Evolutionary conservation across 2,888 invertebrate genomes (phyloP).

Genomic region (Eupithecia pulchellata): DNA sequence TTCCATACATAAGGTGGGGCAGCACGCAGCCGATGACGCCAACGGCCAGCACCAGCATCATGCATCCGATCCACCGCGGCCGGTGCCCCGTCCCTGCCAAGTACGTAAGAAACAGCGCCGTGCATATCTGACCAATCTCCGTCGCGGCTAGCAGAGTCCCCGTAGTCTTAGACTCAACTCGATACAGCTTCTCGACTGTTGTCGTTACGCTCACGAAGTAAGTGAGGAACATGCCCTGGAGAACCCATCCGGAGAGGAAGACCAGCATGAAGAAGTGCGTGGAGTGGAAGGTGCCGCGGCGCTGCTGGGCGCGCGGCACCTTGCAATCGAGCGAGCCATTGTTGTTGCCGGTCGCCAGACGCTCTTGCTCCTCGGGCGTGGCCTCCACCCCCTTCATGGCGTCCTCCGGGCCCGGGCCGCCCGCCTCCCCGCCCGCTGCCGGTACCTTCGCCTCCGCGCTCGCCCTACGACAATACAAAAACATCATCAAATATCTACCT

Average conservation of each 20-base stretch:
- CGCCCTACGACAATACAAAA: slow-evolving; percentile 74
- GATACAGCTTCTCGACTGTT: slow-evolving; percentile 96
- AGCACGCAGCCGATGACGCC: slow-evolving; percentile 94
- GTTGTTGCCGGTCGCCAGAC: slow-evolving; percentile 82
- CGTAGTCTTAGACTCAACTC: slow-evolving; percentile 95
- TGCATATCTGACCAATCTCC: slow-evolving; percentile 96
- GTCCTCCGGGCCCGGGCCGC: slow-evolving; percentile 72
- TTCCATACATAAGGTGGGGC: slow-evolving; percentile 94
- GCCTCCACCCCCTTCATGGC: slow-evolving; percentile 82
- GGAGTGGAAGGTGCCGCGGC: slow-evolving; percentile 91
- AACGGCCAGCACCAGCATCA: slow-evolving; percentile 94
- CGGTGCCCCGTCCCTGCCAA: slow-evolving; percentile 96
- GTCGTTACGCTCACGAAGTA: slow-evolving; percentile 97
- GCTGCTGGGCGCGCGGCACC: slow-evolving; percentile 82
- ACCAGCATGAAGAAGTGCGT: slow-evolving; percentile 95
- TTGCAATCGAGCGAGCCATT: slow-evolving; percentile 93
- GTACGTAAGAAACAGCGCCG: slow-evolving; percentile 94
- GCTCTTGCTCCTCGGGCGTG: slow-evolving; percentile 81
- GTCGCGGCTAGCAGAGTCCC: slow-evolving; percentile 95
- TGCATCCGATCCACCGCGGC: slow-evolving; percentile 97
- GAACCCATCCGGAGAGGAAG: slow-evolving; percentile 94
- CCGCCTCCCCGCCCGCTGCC: slow-evolving; percentile 71
- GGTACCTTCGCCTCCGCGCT: slow-evolving; percentile 66
- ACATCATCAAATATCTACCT: slow-evolving; percentile 41
- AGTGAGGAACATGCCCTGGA: slow-evolving; percentile 96